Base-by-base conservation (phyloP, 2,797 vertebrate species). In the Morus bassanus region DNA sequence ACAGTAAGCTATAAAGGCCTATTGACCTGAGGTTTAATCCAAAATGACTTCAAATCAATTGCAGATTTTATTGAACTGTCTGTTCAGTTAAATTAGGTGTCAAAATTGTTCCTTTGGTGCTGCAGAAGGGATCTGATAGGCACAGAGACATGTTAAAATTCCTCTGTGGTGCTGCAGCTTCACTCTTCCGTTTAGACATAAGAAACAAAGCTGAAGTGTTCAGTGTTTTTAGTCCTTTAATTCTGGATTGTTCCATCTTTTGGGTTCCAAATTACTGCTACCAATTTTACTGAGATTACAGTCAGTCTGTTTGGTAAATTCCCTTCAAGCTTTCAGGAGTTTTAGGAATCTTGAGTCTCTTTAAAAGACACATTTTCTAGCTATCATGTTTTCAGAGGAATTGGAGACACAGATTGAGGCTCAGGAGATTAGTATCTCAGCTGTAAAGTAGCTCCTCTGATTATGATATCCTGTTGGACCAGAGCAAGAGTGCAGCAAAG, bases 51-150 rank as follows among this genome's bases (percentile, higher is more conserved):
- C 84, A 89, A 93, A 86, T 67, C 89, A 89, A 90, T 87, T 92
- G 90, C 88, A 93, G 81, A 94, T 94, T 72, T 96, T 95, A 95
- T 95, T 95, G 94, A 92, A 86, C 89, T 95, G 76, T 45, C 88
- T 92, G 46, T 79, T 93, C 86, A 95, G 86, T 95, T 96, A 69
- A 87, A 88, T 95, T 94, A 91, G 67, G 33, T 95, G 93, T 89
- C 95, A 94, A 4, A 95, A 94, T 81, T 76, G 84, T 79, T 93
- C 78, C 76, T 94, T 60, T 4, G 15, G 30, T 85, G 69, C 68
- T 75, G 65, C 68, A 80, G 57, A 75, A 96, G 45, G 31, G 72
- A 83, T 89, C 75, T 94, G 69, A 92, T 89, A 91, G 79, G 82
- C 69, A 83, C 63, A 91, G 69, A 96, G 45, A 57, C 6, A 9